phyloP scores from a whole-genome alignment of 2,888 invertebrate genomes.

The Gerris lacustris region DNA sequence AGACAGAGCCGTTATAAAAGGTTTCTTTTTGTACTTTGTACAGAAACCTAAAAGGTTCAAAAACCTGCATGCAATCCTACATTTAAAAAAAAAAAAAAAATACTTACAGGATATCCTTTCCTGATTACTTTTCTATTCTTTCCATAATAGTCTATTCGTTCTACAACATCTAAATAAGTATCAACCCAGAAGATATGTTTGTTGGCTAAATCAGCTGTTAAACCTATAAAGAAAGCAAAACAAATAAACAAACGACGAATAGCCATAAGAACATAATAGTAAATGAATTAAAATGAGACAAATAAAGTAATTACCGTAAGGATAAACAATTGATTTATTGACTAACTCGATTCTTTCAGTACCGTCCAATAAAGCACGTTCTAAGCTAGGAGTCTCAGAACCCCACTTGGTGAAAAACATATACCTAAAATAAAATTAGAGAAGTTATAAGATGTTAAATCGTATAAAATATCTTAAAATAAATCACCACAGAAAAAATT shows the following conservation, averaged over 20 bases:
- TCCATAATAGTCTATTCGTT: constrained; percentile 66
- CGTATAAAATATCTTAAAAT: neutral
- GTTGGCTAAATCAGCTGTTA: constrained; percentile 58
- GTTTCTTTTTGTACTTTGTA: too few species aligned
- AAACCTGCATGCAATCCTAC: too few species aligned
- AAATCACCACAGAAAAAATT: neutral
- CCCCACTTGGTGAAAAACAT: constrained; percentile 73
- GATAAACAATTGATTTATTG: constrained; percentile 59
- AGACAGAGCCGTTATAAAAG: too few species aligned
- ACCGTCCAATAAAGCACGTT: constrained; percentile 54
- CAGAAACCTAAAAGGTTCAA: too few species aligned
- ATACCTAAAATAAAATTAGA: constrained; percentile 39
- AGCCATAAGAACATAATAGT: too few species aligned
- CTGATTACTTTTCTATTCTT: constrained; percentile 46
- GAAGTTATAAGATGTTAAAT: neutral
- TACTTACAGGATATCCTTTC: constrained; percentile 42
- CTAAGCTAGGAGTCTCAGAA: constrained; percentile 47
- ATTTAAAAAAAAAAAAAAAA: constrained; percentile 5
- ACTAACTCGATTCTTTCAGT: constrained; percentile 46
- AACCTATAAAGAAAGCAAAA: constrained; percentile 36
- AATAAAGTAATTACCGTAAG: constrained; percentile 37
- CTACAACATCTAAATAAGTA: constrained; percentile 63
- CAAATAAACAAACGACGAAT: neutral
- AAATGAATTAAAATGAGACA: too few species aligned
- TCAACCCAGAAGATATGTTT: constrained; percentile 69